Conservation (phyloP, 1,140 invertebrate genomes). For the Heliconius melpomene region DNA sequence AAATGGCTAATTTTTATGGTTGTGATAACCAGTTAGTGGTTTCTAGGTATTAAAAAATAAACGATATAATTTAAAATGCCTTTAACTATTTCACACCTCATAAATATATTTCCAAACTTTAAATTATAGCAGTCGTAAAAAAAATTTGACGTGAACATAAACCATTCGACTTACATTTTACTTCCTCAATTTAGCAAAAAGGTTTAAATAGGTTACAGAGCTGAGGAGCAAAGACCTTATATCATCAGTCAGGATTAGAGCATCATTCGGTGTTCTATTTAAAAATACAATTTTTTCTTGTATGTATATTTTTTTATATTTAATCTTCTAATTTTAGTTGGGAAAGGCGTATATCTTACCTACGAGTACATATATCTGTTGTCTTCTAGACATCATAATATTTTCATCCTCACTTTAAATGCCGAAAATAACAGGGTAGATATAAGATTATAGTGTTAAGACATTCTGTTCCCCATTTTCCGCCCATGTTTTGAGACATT, state of each 20-base stretch:
- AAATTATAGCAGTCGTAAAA: not conserved
- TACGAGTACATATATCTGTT: too few species aligned
- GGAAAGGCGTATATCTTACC: too few species aligned
- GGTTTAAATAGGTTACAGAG: slow-evolving; percentile 8
- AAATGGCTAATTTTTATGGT: too few species aligned
- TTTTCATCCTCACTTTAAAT: too few species aligned
- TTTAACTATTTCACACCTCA: not conserved
- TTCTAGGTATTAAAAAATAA: not conserved
- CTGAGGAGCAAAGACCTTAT: slow-evolving; percentile 28
- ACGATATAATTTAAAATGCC: not conserved
- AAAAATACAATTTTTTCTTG: not conserved
- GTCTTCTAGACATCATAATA: too few species aligned
- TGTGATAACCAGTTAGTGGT: too few species aligned
- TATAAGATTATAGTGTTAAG: too few species aligned
- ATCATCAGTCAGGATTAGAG: slow-evolving; percentile 25
- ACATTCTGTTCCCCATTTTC: too few species aligned
- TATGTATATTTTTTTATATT: not conserved
- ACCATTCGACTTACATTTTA: not conserved
- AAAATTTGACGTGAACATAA: slow-evolving; percentile 21
- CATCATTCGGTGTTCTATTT: not conserved
- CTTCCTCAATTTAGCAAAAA: slow-evolving; percentile 17
- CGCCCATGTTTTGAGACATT: too few species aligned
- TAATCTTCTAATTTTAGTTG: not conserved
- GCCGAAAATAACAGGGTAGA: too few species aligned
- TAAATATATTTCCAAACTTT: slow-evolving; percentile 1